Conservation (phyloP, 2,888 invertebrate genomes). For the Heliconius aoede region DNA sequence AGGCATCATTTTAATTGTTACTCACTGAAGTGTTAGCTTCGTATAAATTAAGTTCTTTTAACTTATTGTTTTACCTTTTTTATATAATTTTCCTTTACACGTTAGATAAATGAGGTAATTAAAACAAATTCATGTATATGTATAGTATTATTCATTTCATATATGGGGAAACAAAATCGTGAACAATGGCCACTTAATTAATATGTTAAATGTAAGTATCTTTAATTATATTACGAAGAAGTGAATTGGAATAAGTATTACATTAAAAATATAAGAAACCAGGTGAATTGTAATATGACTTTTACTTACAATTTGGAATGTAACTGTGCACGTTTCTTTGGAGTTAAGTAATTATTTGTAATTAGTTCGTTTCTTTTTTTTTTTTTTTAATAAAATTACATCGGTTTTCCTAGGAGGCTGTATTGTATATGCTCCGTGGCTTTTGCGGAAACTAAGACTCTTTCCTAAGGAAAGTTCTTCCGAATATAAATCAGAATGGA, state of each 20-base stretch:
- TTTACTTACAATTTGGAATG: not conserved
- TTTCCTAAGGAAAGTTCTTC: too few relatives aligned
- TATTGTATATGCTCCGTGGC: too few relatives aligned
- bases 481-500: too few relatives aligned
- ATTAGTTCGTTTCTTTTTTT: too few relatives aligned
- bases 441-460: too few relatives aligned
- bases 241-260: not conserved
- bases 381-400: not conserved
- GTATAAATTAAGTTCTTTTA: not conserved
- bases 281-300: not conserved
- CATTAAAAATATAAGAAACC: not conserved
- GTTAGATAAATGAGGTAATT: not conserved
- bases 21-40: not conserved
- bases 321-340: not conserved
- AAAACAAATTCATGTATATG: constrained; percentile 6
- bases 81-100: constrained; percentile 10
- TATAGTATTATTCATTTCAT: constrained; percentile 16
- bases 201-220: constrained; percentile 1
- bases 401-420: too few relatives aligned
- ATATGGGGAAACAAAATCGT: not conserved
- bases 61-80: not conserved
- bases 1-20: not conserved
- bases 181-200: constrained; percentile 20
- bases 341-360: too few relatives aligned
- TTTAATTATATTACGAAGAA: not conserved